These are phyloP conservation scores for Molothrus aeneus DNA, from an alignment of 2,797 vertebrate genomes.

Conservation along the genomic window DNA sequence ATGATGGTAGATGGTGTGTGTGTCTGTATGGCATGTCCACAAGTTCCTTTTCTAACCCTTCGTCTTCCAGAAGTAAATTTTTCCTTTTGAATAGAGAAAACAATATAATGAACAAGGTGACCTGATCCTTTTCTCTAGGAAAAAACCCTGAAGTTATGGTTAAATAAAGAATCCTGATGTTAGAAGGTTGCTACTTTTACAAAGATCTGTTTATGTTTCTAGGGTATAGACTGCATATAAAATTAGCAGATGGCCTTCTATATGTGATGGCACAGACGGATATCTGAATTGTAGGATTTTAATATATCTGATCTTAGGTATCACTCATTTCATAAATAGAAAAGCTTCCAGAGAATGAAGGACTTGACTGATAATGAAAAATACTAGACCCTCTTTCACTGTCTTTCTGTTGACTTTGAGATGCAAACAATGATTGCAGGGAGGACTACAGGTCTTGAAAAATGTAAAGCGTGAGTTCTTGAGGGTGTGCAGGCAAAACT, in stretches of 20 bases:
- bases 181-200: not conserved
- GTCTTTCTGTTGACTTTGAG: not conserved
- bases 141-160: not conserved
- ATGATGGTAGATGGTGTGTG: not conserved
- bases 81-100: not conserved
- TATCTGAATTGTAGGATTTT: not conserved
- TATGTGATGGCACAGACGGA: not conserved
- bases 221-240: not conserved
- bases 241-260: not conserved
- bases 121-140: not conserved
- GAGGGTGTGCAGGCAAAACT: not conserved
- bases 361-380: not conserved
- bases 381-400: not conserved
- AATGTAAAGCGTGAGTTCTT: not conserved
- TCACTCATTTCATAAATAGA: not conserved
- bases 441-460: not conserved
- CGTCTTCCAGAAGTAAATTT: not conserved
- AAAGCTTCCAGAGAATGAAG: not conserved
- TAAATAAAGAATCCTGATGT: not conserved
- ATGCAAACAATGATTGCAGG: not conserved
- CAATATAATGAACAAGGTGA: not conserved
- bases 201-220: not conserved
- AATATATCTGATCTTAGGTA: not conserved
- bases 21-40: not conserved
- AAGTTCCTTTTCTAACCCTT: not conserved